Evolutionary conservation across 30 jellyfish, hydroid and myxozoan genomes (phyloP), one percentile per base, ranked within the genome.

Genomic region (Pseudorhiza aurosa): DNA sequence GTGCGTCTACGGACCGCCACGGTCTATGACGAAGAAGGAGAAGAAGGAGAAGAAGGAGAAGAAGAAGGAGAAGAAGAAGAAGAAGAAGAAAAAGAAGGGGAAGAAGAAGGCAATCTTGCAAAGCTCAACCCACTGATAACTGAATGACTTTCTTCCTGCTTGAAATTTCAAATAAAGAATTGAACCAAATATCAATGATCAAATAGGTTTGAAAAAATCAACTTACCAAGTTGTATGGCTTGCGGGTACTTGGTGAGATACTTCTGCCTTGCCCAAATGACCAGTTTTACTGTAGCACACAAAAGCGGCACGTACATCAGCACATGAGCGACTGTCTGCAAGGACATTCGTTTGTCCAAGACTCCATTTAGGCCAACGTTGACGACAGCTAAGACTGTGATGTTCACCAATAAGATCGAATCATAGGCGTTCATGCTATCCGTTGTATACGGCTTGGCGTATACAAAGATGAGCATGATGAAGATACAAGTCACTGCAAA

Each of bases 361-460:
- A 64, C 77, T 8, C 87, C 72, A 35, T 84, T 43, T 30, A 60
- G 37, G 17, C 78, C 88, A 33, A 49, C 55, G 28, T 63, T 72
- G 47, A 71, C 72, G 2, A 84, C 59, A 24, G 87, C 81, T 36
- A 84, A 53, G 1, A 84, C 65, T 19, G 76, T 46, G 26, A 84
- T 69, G 76, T 84, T 84, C 25, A 45, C 3, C 76, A 84, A 65
- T 26, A 84, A 78, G 33, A 84, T 21, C 19, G 84, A 10, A 42
- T 84, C 95, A 32, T 72, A 84, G 18, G 28, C 25, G 33, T 84
- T 84, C 95, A 84, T 84, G 76, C 87, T 58, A 36, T 72, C 51
- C 21, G 27, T 36, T 75, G 22, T 65, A 75, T 87, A 87, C 14
- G 97, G 97, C 60, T 87, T 76, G 50, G 71, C 35, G n/a, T 67